Percentiles rank a stretch among this genome's conserved stretches.
Evolutionary conservation across 2,113 vertebrate species (phyloP).

Genomic region (Oncorhynchus tshawytscha): DNA sequence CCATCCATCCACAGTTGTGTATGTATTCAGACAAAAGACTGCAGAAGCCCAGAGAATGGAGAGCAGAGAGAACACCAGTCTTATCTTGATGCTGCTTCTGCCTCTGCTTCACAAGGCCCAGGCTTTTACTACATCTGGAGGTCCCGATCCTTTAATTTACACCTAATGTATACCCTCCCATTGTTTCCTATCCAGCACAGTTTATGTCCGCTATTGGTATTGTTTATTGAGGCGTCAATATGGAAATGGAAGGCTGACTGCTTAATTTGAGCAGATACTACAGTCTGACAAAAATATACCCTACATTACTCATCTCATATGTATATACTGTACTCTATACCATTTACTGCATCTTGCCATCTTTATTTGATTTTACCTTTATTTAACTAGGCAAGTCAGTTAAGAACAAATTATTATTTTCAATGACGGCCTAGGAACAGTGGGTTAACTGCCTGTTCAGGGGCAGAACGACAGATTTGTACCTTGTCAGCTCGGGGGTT

Average conservation of each 20-base stretch:
- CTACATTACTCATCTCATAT: no score
- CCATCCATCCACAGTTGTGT: constrained; percentile 55
- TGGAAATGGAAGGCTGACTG: neutral
- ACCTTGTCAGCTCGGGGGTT: no score
- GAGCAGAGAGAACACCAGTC: constrained; percentile 48
- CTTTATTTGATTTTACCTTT: no score
- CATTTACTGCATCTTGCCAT: no score
- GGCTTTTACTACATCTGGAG: constrained; percentile 36
- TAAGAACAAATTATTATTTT: no score
- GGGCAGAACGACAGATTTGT: no score
- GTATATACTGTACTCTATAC: no score
- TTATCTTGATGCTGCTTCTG: constrained; percentile 63
- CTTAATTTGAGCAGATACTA: neutral
- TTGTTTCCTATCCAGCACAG: constrained; percentile 38
- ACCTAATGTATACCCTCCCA: constrained; percentile 9
- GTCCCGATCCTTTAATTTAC: constrained; percentile 12
- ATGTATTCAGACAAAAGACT: constrained; percentile 50
- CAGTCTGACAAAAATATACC: neutral
- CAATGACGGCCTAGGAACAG: no score
- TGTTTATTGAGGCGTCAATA: constrained; percentile 21
- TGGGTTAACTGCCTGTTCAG: no score
- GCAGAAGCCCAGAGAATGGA: constrained; percentile 36
- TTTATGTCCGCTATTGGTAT: constrained; percentile 16
- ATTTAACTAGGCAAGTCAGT: no score
- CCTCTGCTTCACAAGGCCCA: constrained; percentile 3